phyloP scores from a whole-genome alignment of 1,140 invertebrate species.

The Phymastichus coffea region DNA sequence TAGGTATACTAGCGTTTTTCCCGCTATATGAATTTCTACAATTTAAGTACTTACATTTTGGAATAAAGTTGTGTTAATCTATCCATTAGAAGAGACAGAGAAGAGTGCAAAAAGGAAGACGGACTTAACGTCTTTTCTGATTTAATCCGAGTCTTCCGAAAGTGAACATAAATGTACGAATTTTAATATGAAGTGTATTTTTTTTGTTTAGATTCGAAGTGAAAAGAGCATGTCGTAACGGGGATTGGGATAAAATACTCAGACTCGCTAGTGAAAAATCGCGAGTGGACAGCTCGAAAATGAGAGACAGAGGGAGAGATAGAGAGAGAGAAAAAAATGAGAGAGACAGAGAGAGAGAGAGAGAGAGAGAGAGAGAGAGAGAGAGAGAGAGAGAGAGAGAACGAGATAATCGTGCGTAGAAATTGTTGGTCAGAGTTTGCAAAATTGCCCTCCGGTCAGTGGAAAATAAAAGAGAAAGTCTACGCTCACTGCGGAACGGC shows the following conservation, averaged over 20 bases:
- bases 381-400: not conserved
- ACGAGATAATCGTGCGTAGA: constrained; percentile 14
- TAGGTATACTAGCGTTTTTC: too few species aligned
- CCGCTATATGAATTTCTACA: too few species aligned
- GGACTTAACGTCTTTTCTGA: too few species aligned
- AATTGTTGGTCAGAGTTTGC: not conserved
- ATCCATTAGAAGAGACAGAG: too few species aligned
- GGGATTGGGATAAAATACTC: constrained; percentile 6
- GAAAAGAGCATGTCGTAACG: constrained; percentile 7
- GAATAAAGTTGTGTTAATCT: too few species aligned
- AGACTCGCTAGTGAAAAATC: constrained; percentile 22
- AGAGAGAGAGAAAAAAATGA: constrained; percentile 5
- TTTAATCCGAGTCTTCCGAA: too few species aligned
- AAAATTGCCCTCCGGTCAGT: not conserved
- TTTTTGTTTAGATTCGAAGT: constrained; percentile 1
- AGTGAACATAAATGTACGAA: constrained; percentile 20
- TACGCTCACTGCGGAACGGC: too few species aligned
- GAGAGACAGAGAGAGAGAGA: not conserved
- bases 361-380: not conserved
- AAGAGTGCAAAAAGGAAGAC: too few species aligned
- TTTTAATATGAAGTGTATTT: constrained; percentile 27
- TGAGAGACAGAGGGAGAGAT: not conserved
- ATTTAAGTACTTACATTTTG: too few species aligned
- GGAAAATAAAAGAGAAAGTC: not conserved
- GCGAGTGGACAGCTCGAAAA: constrained; percentile 20